These are phyloP conservation scores for Sesia apiformis DNA, from an alignment of 2,888 invertebrate genomes.

Conservation along the genomic window DNA sequence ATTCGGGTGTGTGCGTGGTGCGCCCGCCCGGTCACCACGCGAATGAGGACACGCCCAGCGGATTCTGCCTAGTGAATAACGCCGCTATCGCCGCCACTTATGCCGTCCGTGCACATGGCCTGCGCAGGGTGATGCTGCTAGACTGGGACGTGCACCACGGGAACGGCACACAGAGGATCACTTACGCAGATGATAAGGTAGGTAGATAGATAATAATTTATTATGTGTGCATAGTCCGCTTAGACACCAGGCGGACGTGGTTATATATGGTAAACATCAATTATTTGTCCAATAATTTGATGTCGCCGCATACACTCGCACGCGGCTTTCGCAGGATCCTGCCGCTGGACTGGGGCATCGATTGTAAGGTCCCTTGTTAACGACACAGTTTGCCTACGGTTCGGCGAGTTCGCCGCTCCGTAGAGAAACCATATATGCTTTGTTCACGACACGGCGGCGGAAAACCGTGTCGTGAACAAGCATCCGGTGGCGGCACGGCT, in stretches of 20 bases:
- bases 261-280: neutral
- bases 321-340: neutral
- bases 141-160: constrained; percentile 99
- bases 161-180: constrained; percentile 90
- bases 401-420: too few species aligned
- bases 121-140: constrained; percentile 80
- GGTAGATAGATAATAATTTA: constrained; percentile 1
- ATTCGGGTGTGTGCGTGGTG: constrained; percentile 86
- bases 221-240: too few species aligned
- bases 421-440: too few species aligned
- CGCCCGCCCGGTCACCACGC: constrained; percentile 96
- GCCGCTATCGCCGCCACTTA: constrained; percentile 87
- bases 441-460: too few species aligned
- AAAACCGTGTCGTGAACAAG: too few species aligned
- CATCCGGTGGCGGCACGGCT: too few species aligned
- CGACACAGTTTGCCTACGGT: neutral
- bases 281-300: too few species aligned
- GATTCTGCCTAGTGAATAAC: constrained; percentile 94
- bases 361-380: neutral
- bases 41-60: constrained; percentile 81
- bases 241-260: neutral
- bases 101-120: constrained; percentile 75
- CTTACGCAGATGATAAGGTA: constrained; percentile 77
- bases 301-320: neutral
- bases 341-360: neutral